Evolutionary conservation across 1,140 invertebrate genomes (phyloP), one percentile per base, ranked within the genome.

Genomic region (Hermetia illucens): DNA sequence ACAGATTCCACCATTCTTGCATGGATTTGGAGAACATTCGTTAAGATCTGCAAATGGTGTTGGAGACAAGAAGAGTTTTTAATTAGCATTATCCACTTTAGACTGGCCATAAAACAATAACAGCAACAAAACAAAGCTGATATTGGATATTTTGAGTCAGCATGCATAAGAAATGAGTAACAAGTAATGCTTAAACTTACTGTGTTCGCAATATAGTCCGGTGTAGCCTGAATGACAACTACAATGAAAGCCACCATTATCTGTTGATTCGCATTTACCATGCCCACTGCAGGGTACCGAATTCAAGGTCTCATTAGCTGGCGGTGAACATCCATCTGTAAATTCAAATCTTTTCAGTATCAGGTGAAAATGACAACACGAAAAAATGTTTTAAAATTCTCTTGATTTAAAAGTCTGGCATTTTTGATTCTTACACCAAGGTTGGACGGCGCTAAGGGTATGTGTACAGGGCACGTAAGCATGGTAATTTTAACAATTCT

Each of bases 1-100:
- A 58, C 84, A 88, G 24, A 77, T 82, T 21, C 74, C 79, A 41
- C 80, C 82, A 52, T 84, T 82, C 41, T 71, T 70, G 49, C 84
- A 88, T 19, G 82, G 79, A 50, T 71, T 69, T 29, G 69, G 69
- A 36, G 63, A 64, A 55, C 86, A 90, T 50, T 91, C 87, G 56
- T 92, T 74, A 15, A 86, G 77, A 55, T 90, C 82, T 79, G 62
- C 21, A 65, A 61, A 44, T 12, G 42, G 32, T 34, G 32, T 25
- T 18, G 12, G 17, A 38, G 13, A 13, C 19, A 24, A 21, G 40
- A 24, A 36, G 19, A 31, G 30, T 32, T 30, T 15, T 30, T 6
- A 33, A 35, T 20, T 20, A 35, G 21, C 34, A 4, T n/a, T n/a
- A n/a, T n/a, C n/a, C n/a, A n/a, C n/a, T n/a, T n/a, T n/a, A 35